Conservation (phyloP, 2,888 invertebrate species). For the Ormyrus rosae region DNA sequence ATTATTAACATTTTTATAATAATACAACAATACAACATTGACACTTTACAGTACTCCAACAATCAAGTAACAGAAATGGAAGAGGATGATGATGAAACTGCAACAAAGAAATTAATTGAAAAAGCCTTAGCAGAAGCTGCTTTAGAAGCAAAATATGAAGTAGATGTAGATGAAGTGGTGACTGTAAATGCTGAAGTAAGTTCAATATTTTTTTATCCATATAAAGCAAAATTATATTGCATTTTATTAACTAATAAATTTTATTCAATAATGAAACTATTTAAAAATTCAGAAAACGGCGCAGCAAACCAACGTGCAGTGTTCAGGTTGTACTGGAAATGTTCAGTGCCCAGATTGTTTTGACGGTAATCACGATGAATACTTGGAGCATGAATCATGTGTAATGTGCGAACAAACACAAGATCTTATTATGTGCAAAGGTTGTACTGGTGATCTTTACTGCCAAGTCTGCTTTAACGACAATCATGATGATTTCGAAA, state of each 20-base stretch:
- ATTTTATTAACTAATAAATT: neutral
- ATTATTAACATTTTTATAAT: neutral
- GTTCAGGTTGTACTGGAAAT: conserved; percentile 10
- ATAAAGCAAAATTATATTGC: neutral
- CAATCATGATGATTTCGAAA: conserved; percentile 82
- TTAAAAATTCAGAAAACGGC: neutral
- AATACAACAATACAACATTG: neutral
- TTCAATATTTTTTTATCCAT: conserved; percentile 6
- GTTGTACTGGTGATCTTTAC: conserved; percentile 88
- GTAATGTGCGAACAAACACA: conserved; percentile 34
- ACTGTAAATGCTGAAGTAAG: conserved; percentile 66
- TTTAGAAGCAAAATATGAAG: conserved; percentile 73
- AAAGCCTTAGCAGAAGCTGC: conserved; percentile 77
- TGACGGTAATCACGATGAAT: conserved; percentile 28
- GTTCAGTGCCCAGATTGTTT: conserved; percentile 28
- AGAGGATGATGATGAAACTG: conserved; percentile 73
- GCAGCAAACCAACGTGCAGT: neutral
- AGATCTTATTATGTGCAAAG: conserved; percentile 81
- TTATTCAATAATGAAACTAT: neutral
- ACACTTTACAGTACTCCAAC: conserved; percentile 24
- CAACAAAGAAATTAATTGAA: conserved; percentile 70
- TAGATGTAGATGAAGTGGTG: conserved; percentile 61
- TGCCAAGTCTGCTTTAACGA: conserved; percentile 86
- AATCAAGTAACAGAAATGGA: conserved; percentile 63
- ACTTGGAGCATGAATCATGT: conserved; percentile 17